Evolutionary conservation across 30 jellyfish, hydroid and myxozoan genomes (phyloP), one percentile per base, ranked within the genome.

Genomic region (Aurelia sp.): DNA sequence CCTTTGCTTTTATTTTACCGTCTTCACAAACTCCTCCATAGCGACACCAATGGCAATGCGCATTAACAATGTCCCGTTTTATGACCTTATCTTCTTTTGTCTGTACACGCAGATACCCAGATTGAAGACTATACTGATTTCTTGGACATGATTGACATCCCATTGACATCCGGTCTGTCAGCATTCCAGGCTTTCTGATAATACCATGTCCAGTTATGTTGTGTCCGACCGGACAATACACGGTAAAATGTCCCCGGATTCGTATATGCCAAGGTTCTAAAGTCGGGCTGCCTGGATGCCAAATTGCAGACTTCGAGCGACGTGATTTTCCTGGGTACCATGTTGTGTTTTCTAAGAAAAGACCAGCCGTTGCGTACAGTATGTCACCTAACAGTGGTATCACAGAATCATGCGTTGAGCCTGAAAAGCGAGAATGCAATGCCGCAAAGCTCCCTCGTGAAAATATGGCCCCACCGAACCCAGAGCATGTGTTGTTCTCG

Each of bases 211-310:
- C 89, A 24, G 96, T 76, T 4, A 94, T 77, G 59, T 94, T 94
- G 63, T 89, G 97, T 1, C 99, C 99, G 47, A 82, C 91, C 20
- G 99, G 99, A 69, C 99, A 94, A 44, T 16, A 30, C n/a, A 96
- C 95, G 3, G 19, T 58, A 83, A 94, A 89, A 62, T 76, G 72
- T 4, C 99, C 99, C 19, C 65, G 72, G 47, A 94, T 78, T 30
- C 27, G 19, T 6, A 94, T 94, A 31, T 19, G 30, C 99, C 99
- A 94, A 2, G 55, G 60, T 60, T 94, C 99, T 5, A 78, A 44
- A 6, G 96, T 94, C 21, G 99, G 99, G 61, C 99, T 94, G 1
- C 99, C 99, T 5, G 99, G 99, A 69, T 94, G 99, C 99, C 99
- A 94, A 13, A 94, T 94, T 4, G 94, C 87, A 19, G 97, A 71